These are phyloP conservation scores for Dufourea novaeangliae DNA, from an alignment of 1,140 invertebrate genomes.

Conservation along the genomic window DNA sequence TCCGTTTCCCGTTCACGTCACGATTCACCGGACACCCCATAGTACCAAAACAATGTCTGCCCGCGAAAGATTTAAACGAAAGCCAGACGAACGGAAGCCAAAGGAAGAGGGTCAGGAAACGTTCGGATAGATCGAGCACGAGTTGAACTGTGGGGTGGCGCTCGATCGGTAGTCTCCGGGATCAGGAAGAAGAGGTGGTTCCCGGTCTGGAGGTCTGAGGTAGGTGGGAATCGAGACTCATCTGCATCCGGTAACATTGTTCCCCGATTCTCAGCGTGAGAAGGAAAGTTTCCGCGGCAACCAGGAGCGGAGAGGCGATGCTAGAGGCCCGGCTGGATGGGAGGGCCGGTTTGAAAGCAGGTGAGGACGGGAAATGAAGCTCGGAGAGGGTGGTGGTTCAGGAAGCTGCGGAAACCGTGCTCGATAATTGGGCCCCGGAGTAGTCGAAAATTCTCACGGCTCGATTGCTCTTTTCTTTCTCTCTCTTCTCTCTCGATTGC, in stretches of 20 bases:
- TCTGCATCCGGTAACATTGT: slow-evolving; percentile 69
- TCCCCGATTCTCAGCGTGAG: slow-evolving; percentile 46
- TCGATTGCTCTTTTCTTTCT: slow-evolving; percentile 19
- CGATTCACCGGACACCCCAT: no score
- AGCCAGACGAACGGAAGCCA: no score
- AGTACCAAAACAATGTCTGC: no score
- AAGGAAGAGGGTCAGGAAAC: no score
- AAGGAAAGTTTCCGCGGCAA: slow-evolving; percentile 48
- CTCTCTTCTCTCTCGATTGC: no score
- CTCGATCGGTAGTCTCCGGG: background rate
- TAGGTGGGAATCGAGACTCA: slow-evolving; percentile 59
- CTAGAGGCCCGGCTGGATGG: no score
- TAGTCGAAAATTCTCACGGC: slow-evolving; percentile 52
- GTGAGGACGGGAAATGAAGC: slow-evolving; percentile 61
- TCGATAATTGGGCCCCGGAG: slow-evolving; percentile 52
- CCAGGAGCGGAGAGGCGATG: no score
- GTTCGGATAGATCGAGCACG: background rate
- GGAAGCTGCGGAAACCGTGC: slow-evolving; percentile 50
- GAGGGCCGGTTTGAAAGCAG: slow-evolving; percentile 50
- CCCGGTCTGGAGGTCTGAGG: background rate
- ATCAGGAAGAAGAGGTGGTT: background rate
- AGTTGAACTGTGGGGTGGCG: background rate
- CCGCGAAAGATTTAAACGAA: no score
- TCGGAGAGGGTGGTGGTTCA: slow-evolving; percentile 47
- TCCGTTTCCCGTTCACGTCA: no score